phyloP scores from a whole-genome alignment of 2,888 invertebrate species.

The Micoletzkya japonica region DNA sequence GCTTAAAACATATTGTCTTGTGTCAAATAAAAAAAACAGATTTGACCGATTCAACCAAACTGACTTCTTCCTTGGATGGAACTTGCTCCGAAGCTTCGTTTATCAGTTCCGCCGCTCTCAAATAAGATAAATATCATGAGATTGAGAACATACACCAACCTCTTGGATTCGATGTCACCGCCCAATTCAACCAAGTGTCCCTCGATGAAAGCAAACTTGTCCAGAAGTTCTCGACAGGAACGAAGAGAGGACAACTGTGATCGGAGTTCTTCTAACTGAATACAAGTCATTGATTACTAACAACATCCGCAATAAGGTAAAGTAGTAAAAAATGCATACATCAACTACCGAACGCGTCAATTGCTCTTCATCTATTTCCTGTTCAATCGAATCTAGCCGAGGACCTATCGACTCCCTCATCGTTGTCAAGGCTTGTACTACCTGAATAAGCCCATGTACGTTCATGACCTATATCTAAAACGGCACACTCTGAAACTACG shows the following conservation, averaged over 20 bases:
- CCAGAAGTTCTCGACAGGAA: slow-evolving; percentile 8
- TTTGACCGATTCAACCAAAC: neutral
- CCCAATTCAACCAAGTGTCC: slow-evolving; percentile 12
- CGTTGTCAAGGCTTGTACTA: neutral
- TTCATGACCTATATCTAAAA: neutral
- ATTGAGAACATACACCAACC: no score
- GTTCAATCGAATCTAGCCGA: slow-evolving; percentile 15
- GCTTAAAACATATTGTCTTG: no score
- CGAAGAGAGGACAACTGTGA: slow-evolving; percentile 1
- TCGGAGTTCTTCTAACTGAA: neutral
- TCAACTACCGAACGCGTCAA: slow-evolving; percentile 2
- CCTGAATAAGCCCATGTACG: neutral
- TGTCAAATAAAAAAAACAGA: no score
- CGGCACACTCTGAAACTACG: neutral
- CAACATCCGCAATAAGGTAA: neutral
- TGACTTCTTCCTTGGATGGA: neutral
- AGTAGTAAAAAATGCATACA: neutral
- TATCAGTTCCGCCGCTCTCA: neutral
- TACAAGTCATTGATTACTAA: neutral
- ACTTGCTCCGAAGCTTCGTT: neutral
- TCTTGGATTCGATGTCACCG: neutral
- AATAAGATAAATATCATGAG: no score
- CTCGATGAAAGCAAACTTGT: slow-evolving; percentile 17
- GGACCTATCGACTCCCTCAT: slow-evolving; percentile 25
- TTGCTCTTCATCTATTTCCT: slow-evolving; percentile 11